Percentiles rank a stretch among this genome's conserved stretches.
phyloP scores from a whole-genome alignment of 2,797 vertebrate genomes.

The Enteromius paludinosus region DNA sequence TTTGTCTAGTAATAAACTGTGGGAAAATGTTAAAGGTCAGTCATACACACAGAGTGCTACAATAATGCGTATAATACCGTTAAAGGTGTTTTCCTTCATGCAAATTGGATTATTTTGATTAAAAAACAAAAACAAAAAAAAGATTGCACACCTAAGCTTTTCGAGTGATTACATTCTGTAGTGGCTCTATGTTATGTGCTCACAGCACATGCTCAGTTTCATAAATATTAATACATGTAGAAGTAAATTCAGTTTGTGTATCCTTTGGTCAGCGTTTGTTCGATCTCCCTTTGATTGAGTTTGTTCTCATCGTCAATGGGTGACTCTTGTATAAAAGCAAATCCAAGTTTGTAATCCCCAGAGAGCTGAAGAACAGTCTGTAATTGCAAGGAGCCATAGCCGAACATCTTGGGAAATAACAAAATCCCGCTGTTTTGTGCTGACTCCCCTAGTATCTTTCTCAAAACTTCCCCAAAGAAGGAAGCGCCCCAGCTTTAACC shows the following conservation, averaged over 20 bases:
- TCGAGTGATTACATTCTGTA: slow-evolving; percentile 43
- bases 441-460: background rate
- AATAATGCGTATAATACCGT: slow-evolving; percentile 42
- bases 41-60: background rate
- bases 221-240: slow-evolving; percentile 39
- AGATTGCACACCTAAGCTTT: slow-evolving; percentile 33
- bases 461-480: slow-evolving; percentile 76
- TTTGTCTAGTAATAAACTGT: slow-evolving; percentile 35
- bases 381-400: background rate
- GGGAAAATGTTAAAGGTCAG: slow-evolving; percentile 36
- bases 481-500: slow-evolving; percentile 77
- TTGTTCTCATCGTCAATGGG: background rate
- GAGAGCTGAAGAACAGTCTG: slow-evolving; percentile 4
- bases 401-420: background rate
- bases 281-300: slow-evolving; percentile 5
- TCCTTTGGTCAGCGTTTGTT: slow-evolving; percentile 27
- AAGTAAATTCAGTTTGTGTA: slow-evolving; percentile 14
- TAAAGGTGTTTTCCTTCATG: slow-evolving; percentile 26
- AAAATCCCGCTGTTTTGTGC: background rate
- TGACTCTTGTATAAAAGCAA: slow-evolving; percentile 23
- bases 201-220: slow-evolving; percentile 30
- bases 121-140: background rate
- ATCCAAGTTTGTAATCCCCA: slow-evolving; percentile 22
- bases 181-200: slow-evolving; percentile 47
- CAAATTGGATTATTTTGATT: slow-evolving; percentile 6